Percentiles rank a stretch among this genome's conserved stretches.
phyloP scores from a whole-genome alignment of 2,113 vertebrate species.

The Vireo altiloquus region DNA sequence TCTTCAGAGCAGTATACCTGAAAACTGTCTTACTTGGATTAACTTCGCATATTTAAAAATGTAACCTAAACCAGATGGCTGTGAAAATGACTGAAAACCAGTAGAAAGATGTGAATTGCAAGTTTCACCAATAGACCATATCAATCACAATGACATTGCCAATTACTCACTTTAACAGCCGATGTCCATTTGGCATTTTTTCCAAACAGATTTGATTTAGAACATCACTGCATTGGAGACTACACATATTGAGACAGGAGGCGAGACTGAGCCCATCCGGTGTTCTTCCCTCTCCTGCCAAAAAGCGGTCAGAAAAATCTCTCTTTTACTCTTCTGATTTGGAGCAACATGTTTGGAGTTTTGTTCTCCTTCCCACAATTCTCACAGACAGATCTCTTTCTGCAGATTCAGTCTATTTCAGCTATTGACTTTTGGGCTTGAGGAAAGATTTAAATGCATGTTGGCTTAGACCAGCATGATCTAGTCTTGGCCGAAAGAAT shows the following conservation, averaged over 20 bases:
- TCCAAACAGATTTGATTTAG: neutral
- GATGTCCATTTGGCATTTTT: conserved; percentile 5
- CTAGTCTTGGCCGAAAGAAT: neutral
- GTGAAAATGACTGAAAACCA: neutral
- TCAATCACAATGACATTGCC: neutral
- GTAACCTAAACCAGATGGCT: neutral
- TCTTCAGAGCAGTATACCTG: neutral
- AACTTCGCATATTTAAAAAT: neutral
- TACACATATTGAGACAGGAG: neutral
- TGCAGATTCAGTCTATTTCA: neutral
- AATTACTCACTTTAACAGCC: neutral
- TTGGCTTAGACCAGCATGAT: neutral
- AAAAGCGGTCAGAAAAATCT: neutral
- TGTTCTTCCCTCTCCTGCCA: neutral
- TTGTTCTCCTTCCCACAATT: neutral
- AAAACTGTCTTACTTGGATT: neutral
- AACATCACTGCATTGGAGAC: neutral
- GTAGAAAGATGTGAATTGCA: neutral
- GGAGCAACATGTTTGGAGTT: neutral
- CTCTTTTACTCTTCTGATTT: neutral
- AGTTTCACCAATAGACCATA: neutral
- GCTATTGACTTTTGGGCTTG: neutral
- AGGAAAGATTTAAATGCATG: neutral
- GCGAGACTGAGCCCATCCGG: neutral
- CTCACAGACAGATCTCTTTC: neutral